Base-by-base conservation (phyloP, 2,888 invertebrate species). In the Dimorphilus gyrociliatus region DNA sequence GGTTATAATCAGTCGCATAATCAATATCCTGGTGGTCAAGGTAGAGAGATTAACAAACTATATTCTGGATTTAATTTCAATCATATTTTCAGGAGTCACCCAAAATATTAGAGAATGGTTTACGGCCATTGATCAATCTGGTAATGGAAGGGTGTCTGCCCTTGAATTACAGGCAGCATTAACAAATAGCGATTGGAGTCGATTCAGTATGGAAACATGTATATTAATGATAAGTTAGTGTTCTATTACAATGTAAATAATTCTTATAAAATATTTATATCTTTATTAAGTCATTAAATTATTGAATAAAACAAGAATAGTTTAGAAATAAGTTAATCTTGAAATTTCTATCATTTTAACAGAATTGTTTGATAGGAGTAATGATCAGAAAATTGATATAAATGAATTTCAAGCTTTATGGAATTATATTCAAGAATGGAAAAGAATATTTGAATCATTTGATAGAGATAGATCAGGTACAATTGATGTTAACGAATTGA, bases 311-410 rank as follows among this genome's bases (percentile, higher is more conserved):
- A n/a, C n/a, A n/a, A n/a, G n/a, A n/a, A n/a, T n/a, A n/a, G n/a
- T n/a, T n/a, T n/a, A n/a, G n/a, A n/a, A n/a, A n/a, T n/a, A n/a
- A n/a, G n/a, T n/a, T n/a, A n/a, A n/a, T n/a, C n/a, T n/a, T n/a
- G n/a, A n/a, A n/a, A n/a, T n/a, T n/a, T n/a, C n/a, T n/a, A n/a
- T n/a, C n/a, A 25, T 17, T 35, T 25, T 63, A 59, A 27, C 54
- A 80, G 80, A 78, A 32, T 80, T 86, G 80, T 86, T 86, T 61
- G 84, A 85, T 54, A 73, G 73, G 46, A 80, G 82, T 50, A 74
- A 74, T 37, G 74, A 72, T 42, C 84, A 82, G n/a, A 76, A 76
- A 16, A 82, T 86, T 42, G 78, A 81, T 53, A 47, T 82, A 2
- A 70, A 71, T 41, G 84, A 84, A 59, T 86, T 86, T 55, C 78